A percentile compares a stretch with the other conserved stretches of the same genome.
phyloP scores from a whole-genome alignment of 2,888 invertebrate species.

The Hemaris fuciformis region DNA sequence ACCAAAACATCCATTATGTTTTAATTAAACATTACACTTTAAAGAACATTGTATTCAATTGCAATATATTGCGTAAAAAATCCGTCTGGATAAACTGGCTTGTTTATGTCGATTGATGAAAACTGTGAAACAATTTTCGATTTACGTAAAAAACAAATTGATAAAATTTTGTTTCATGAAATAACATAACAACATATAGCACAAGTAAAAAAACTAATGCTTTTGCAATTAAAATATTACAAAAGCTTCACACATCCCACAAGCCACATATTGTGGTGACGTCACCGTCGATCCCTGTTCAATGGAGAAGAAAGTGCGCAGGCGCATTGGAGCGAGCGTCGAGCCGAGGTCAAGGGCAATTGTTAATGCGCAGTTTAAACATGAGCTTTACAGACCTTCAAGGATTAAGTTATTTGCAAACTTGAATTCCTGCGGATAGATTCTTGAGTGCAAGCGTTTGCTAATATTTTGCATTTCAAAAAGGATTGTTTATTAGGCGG shows the following conservation, averaged over 20 bases:
- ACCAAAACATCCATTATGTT: too few species aligned
- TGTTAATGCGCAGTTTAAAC: neutral
- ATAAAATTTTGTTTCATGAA: too few species aligned
- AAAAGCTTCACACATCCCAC: constrained; percentile 8
- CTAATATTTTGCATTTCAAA: too few species aligned
- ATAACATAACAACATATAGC: too few species aligned
- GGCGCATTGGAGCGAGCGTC: constrained; percentile 22
- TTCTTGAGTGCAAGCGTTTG: neutral
- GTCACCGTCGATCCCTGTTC: constrained; percentile 22
- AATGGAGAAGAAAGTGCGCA: constrained; percentile 42
- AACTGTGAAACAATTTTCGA: too few species aligned
- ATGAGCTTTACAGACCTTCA: neutral
- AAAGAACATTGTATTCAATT: too few species aligned
- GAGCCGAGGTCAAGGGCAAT: constrained; percentile 43
- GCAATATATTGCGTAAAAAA: too few species aligned
- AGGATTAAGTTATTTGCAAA: neutral
- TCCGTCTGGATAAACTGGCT: too few species aligned
- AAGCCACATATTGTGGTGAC: constrained; percentile 16
- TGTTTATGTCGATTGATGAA: too few species aligned
- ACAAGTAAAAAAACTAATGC: too few species aligned
- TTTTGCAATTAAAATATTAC: neutral
- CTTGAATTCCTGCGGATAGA: neutral
- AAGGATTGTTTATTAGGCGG: too few species aligned
- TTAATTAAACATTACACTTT: neutral
- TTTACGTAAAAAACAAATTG: too few species aligned